Evolutionary conservation across 2,797 vertebrate genomes (phyloP), one percentile per base, ranked within the genome.

Genomic region (Pseudochirops corinnae): DNA sequence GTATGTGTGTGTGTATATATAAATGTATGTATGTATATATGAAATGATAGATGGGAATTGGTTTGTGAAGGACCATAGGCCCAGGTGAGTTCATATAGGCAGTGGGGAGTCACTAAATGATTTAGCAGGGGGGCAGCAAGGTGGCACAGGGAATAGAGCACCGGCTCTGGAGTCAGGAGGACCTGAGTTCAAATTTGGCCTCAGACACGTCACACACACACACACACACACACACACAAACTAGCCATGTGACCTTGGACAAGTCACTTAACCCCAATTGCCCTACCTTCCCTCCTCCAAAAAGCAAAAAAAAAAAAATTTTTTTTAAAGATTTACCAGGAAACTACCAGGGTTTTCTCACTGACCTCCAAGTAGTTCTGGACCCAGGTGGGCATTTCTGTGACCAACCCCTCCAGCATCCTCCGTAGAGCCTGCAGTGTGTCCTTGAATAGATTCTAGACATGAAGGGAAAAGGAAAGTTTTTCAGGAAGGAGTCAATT

Each of bases 281-380:
- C 52, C 52, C 52, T 52, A 52, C 52, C 5, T 4, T 52, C 5
- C 52, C 52, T 52, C 52, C 52, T 52, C 52, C 5, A 52, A 52
- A 52, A 6, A 52, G 52, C 52, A 52, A 52, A 52, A 52, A 52
- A 52, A 52, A 52, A 52, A 52, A 52, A 2, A 2, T 52, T 52
- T 52, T 52, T 52, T 52, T 52, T 52, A 46, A 82, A 24, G 12
- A 82, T 46, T 46, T 26, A 82, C 7, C 29, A 82, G 74, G 21
- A 82, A 1, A 53, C 33, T 9, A 91, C 31, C 55, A 29, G 46
- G 55, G 50, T 39, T 50, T 18, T 62, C 29, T 60, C n/a, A 92
- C 96, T 95, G n/a, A 97, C 94, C 96, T 96, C 92, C 93, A 97
- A 90, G 91, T 82, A 96, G 50, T 74, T 12, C 94, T 94, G 92